Evolutionary conservation across 2,797 vertebrate genomes (phyloP).

Genomic region (Epinephelus malabaricus): DNA sequence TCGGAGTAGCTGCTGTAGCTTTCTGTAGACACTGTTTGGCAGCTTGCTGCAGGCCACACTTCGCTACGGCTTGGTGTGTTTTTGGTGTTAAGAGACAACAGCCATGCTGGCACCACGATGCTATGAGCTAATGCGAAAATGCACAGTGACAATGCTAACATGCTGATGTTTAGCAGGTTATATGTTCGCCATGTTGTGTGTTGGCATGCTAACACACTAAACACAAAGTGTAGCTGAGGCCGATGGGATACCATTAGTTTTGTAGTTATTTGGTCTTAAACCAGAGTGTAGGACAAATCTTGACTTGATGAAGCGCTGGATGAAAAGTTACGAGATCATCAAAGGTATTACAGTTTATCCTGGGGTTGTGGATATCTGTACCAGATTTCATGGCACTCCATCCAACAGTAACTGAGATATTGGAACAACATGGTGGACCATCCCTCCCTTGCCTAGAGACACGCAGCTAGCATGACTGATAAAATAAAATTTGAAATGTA

Average conservation of each 20-base stretch:
- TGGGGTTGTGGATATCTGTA: background rate
- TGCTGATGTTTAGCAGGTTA: no score
- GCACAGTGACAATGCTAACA: background rate
- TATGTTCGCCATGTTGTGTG: background rate
- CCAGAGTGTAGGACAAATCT: background rate
- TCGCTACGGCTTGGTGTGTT: no score
- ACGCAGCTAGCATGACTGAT: background rate
- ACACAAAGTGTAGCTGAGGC: background rate
- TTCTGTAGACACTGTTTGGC: no score
- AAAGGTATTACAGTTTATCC: no score
- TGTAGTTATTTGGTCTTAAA: background rate
- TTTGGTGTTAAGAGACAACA: no score
- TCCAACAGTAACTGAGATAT: background rate
- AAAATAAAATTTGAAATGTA: background rate
- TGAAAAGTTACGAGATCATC: background rate
- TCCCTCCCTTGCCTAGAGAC: background rate
- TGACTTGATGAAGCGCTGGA: background rate
- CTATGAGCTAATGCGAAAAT: no score
- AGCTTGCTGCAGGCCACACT: no score
- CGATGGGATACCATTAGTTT: background rate
- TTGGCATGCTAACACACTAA: background rate
- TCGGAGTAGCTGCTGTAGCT: no score
- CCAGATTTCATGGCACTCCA: background rate
- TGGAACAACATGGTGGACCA: background rate
- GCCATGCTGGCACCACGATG: no score